Evolutionary conservation across 2,797 vertebrate species (phyloP).

Genomic region (Sebastes nivosus): DNA sequence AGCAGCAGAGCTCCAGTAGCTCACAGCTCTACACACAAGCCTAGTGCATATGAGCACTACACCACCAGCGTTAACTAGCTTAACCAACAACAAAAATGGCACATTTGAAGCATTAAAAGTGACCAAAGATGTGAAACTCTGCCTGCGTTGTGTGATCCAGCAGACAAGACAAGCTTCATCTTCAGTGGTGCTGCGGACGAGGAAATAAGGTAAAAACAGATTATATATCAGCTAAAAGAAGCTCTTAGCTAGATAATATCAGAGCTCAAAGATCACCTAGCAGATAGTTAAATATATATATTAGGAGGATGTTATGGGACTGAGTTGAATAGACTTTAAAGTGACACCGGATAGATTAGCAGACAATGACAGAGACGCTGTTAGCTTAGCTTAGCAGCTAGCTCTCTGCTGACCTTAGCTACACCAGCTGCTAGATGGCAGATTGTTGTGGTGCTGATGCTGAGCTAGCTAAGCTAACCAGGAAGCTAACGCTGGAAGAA

Average conservation of each 20-base stretch:
- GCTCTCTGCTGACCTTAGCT: slow-evolving; percentile 45
- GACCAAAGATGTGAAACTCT: slow-evolving; percentile 48
- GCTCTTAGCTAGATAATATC: background rate
- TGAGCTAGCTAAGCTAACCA: slow-evolving; percentile 44
- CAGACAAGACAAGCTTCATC: slow-evolving; percentile 37
- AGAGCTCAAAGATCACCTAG: background rate
- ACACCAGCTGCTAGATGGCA: slow-evolving; percentile 44
- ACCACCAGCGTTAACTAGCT: background rate
- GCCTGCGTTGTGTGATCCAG: background rate
- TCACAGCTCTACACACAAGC: background rate
- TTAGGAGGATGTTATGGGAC: too few relatives aligned
- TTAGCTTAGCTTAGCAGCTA: slow-evolving; percentile 27
- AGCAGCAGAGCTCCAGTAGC: background rate
- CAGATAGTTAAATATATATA: background rate
- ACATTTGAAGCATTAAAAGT: background rate
- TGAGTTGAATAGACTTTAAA: background rate
- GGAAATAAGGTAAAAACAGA: slow-evolving; percentile 46
- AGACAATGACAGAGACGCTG: background rate
- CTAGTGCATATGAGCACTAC: background rate
- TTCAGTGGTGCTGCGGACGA: slow-evolving; percentile 35
- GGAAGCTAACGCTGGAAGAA: slow-evolving; percentile 28
- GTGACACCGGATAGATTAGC: background rate
- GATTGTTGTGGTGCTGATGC: slow-evolving; percentile 66
- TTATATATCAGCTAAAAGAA: background rate
- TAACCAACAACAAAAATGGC: slow-evolving; percentile 8